Base-by-base conservation (phyloP, 23 tunicate genomes). In the Aplidium turbinatum region DNA sequence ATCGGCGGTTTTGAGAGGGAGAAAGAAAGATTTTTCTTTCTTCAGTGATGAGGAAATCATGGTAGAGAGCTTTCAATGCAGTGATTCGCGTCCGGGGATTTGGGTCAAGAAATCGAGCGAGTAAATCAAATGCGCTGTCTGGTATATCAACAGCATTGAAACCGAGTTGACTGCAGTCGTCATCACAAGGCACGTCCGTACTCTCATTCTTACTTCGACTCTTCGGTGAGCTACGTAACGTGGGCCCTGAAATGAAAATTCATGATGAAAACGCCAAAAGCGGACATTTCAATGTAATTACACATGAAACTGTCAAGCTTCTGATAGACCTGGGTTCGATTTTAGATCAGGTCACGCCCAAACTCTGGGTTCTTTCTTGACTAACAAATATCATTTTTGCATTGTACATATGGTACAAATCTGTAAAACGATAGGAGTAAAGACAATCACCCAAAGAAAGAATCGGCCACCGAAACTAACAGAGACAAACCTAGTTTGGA, bases 41-140 rank as follows among this genome's bases (percentile, higher is more conserved):
- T 11, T 70, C 76, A 20, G 60, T 51, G 7, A 62, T 54, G 27
- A 91, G 79, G 57, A 91, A 91, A 21, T 62, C 70, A 58, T 91
- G 97, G n/a, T 91, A 40, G 1, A 91, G 77, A 36, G 85, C 85
- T 60, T 74, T 28, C 63, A 61, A 63, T 0, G 97, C 91, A 0
- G 97, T 64, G 38, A 72, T 68, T 32, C 97, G 63, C 3, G 86
- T 82, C 4, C 35, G 78, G 23, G 97, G 97, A 70, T 91, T 84
- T 34, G 75, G 79, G 55, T 91, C 91, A 24, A 91, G 66, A 65
- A 91, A 33, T 31, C 32, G 50, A 0, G 28, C 25, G 19, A 91
- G 79, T 2, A 91, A 56, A 42, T 78, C 73, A 58, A 78, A 73
- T 30, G 87, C 86, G 2, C 76, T 52, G n/a, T 67, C 86, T 0